Evolutionary conservation across 1,140 invertebrate genomes (phyloP), one percentile per base, ranked within the genome.

Genomic region (Trichomalopsis sarcophagae): DNA sequence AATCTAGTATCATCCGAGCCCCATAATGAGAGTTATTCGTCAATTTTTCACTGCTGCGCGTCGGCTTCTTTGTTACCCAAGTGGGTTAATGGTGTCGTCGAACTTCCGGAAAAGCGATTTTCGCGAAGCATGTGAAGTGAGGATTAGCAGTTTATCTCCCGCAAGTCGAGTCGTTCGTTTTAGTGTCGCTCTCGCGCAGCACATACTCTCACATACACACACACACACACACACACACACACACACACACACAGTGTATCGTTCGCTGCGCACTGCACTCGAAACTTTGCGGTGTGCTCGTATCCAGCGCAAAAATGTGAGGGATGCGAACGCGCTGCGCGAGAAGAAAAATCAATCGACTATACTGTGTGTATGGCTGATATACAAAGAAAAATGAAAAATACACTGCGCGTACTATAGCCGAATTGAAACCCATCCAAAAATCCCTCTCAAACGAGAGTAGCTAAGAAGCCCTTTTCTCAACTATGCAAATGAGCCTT

Each of bases 21-120:
- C 13, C 36, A 77, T 77, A 77, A 83, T 83, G 55, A 83, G 68
- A 62, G 27, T 62, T 62, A 84, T 79, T 84, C 76, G 40, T 73
- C 82, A 79, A 79, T 73, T 79, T 84, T 78, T 79, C 50, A 47
- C 33, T 36, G 55, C 73, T 27, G 47, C 47, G 66, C 66, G 17
- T 79, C 75, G 75, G n/a, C 75, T 78, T 66, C 62, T 71, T 75
- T 75, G 82, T 75, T 75, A 76, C 27, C 33, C 87, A 90, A 89
- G 87, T 89, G 88, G 89, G 89, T 90, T 89, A 90, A 90, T 89
- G 89, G 89, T 89, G 89, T 89, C 88, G 87, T 89, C 89, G 89
- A 90, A 90, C 89, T 89, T 90, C 84, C 87, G 87, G 47, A 87
- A 50, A 17, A 89, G 87, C 86, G 87, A 89, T 89, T 89, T 90